These are phyloP conservation scores for Epirrhoe tristata DNA, from an alignment of 2,888 invertebrate genomes.

Conservation along the genomic window DNA sequence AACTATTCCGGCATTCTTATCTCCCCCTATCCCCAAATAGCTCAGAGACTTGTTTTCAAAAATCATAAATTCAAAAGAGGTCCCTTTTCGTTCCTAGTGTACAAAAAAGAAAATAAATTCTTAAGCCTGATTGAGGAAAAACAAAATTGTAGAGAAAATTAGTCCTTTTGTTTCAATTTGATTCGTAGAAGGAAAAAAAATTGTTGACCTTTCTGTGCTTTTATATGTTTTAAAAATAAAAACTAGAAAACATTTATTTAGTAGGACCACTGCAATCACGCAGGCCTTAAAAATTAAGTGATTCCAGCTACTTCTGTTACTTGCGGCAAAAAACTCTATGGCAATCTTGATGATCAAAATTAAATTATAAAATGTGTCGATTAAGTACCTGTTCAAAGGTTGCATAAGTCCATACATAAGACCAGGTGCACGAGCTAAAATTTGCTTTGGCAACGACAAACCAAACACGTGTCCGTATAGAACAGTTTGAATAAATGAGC, in stretches of 20 bases:
- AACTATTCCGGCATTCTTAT: background rate
- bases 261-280: too few relatives aligned
- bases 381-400: slow-evolving; percentile 1
- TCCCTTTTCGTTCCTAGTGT: background rate
- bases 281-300: too few relatives aligned
- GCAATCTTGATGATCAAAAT: too few relatives aligned
- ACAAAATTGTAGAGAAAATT: slow-evolving; percentile 24
- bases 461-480: background rate
- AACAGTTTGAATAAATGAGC: slow-evolving; percentile 64
- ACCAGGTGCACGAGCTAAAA: background rate
- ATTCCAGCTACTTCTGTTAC: too few relatives aligned
- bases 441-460: slow-evolving; percentile 21
- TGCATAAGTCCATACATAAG: background rate
- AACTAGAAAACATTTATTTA: too few relatives aligned
- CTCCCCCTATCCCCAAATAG: background rate
- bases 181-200: slow-evolving; percentile 19
- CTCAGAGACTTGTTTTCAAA: background rate
- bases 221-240: too few relatives aligned
- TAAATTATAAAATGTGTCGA: too few relatives aligned
- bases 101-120: slow-evolving; percentile 20
- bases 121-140: slow-evolving; percentile 32
- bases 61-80: background rate
- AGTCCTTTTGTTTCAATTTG: slow-evolving; percentile 28
- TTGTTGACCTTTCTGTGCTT: slow-evolving; percentile 10
- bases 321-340: too few relatives aligned